Percentiles rank a stretch among this genome's conserved stretches.
phyloP scores from a whole-genome alignment of 2,888 invertebrate species.

The Colletes collaris region DNA sequence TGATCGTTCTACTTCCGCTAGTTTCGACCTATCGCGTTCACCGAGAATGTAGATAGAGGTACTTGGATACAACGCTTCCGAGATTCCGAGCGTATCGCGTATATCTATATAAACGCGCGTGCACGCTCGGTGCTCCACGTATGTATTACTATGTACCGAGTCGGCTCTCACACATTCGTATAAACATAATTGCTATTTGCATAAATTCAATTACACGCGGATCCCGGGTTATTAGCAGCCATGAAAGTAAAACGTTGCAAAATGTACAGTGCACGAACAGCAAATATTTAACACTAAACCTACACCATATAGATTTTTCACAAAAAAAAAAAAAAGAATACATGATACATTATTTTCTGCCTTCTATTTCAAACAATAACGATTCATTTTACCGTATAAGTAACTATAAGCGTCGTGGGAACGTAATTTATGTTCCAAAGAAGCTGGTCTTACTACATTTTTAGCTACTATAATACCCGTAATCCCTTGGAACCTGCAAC shows the following conservation, averaged over 20 bases:
- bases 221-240: slow-evolving; percentile 73
- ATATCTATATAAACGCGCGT: slow-evolving; percentile 3
- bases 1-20: neutral
- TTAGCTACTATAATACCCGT: no score
- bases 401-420: no score
- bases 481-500: no score
- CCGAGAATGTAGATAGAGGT: neutral
- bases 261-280: slow-evolving; percentile 72
- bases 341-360: no score
- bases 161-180: slow-evolving; percentile 52
- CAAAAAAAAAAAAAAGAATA: no score
- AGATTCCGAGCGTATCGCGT: neutral
- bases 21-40: slow-evolving; percentile 9
- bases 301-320: no score
- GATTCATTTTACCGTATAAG: no score
- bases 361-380: no score
- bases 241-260: slow-evolving; percentile 75
- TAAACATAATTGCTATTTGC: slow-evolving; percentile 75
- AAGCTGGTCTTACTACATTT: no score
- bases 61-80: neutral
- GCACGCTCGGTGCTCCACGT: neutral
- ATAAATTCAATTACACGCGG: slow-evolving; percentile 75
- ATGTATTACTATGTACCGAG: slow-evolving; percentile 11
- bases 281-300: slow-evolving; percentile 49
- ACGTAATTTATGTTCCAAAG: no score